phyloP scores from a whole-genome alignment of 1,140 invertebrate species.

The Tribolium castaneum region DNA sequence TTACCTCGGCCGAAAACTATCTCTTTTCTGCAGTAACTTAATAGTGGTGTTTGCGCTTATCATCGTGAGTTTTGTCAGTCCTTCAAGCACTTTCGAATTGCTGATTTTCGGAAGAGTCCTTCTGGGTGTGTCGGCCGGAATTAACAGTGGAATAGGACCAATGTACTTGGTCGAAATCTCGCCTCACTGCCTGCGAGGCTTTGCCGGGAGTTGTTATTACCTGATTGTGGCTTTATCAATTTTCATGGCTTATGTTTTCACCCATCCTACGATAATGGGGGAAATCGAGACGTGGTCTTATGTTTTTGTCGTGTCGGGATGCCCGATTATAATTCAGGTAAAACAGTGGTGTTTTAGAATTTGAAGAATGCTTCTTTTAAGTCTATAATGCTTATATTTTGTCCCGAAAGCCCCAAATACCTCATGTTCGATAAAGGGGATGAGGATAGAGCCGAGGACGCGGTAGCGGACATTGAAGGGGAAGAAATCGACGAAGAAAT shows the following conservation, averaged over 20 bases:
- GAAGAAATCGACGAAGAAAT: slow-evolving; percentile 83
- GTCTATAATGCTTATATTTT: slow-evolving; percentile 70
- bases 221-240: neutral
- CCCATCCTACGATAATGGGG: neutral
- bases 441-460: slow-evolving; percentile 78
- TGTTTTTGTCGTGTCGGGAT: too few species aligned
- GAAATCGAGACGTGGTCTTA: neutral
- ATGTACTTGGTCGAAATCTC: slow-evolving; percentile 4
- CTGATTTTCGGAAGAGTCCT: neutral
- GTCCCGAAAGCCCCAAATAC: slow-evolving; percentile 89
- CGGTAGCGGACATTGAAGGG: slow-evolving; percentile 78
- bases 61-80: neutral
- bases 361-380: neutral
- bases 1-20: neutral
- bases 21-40: neutral
- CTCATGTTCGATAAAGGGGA: slow-evolving; percentile 77
- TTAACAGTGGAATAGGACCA: neutral
- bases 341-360: neutral
- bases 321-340: neutral
- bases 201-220: neutral
- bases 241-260: neutral
- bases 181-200: neutral
- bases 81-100: neutral
- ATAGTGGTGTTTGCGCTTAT: neutral
- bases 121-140: neutral